Percentiles rank a stretch among this genome's conserved stretches.
These are phyloP conservation scores for Crenichthys baileyi DNA, from an alignment of 2,797 vertebrate genomes.

Conservation along the genomic window DNA sequence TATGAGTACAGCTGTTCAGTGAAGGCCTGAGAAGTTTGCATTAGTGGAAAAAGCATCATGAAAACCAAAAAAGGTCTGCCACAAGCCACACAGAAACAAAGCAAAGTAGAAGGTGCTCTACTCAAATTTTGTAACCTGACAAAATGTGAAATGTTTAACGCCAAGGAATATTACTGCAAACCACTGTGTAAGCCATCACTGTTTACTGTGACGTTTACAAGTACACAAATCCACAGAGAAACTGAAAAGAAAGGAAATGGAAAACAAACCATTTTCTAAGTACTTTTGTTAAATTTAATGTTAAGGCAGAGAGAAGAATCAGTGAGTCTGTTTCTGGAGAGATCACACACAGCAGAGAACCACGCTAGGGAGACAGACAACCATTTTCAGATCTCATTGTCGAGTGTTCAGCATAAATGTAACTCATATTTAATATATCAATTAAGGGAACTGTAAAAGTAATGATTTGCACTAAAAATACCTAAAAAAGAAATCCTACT, in stretches of 20 bases:
- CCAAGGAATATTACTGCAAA: background rate
- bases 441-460: constrained; percentile 37
- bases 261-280: background rate
- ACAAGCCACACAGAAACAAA: background rate
- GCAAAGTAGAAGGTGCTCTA: too few species aligned
- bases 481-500: constrained; percentile 4
- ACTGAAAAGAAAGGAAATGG: background rate
- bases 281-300: constrained; percentile 30
- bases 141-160: background rate
- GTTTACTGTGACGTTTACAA: constrained; percentile 45
- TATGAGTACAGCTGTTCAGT: background rate
- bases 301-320: constrained; percentile 17
- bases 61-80: background rate
- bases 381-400: constrained; percentile 27
- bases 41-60: background rate
- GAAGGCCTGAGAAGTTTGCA: background rate
- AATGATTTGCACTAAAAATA: constrained; percentile 22
- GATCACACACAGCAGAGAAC: constrained; percentile 25
- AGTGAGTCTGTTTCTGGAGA: constrained; percentile 25
- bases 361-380: constrained; percentile 20
- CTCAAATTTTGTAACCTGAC: background rate
- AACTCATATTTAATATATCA: constrained; percentile 39
- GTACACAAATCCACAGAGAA: constrained; percentile 24
- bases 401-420: constrained; percentile 37
- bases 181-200: constrained; percentile 28